Base-by-base conservation (phyloP, 2,797 vertebrate species). In the Podargus strigoides region DNA sequence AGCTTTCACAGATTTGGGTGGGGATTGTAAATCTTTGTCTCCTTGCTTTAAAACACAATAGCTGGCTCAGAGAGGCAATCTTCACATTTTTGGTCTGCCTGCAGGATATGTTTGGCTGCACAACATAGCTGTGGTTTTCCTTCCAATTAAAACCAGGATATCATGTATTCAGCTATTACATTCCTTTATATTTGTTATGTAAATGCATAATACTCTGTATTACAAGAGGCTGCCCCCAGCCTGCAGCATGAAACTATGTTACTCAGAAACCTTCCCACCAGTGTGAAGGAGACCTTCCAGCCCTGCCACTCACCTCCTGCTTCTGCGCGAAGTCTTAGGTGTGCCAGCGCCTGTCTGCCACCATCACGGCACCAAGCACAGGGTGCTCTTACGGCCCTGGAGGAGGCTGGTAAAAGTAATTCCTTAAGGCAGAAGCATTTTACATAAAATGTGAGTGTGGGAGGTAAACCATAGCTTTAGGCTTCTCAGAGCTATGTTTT, bases 71-170 rank as follows among this genome's bases (percentile, higher is more conserved):
- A 76, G 34, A 75, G 24, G 55, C 50, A 91, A 41, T 92, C 75
- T 93, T 95, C 92, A 55, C 75, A 95, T 97, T 97, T 93, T 95
- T 94, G 89, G 93, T 93, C 68, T 77, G 68, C 47, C 84, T 80
- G 68, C 60, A 93, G 66, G 83, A 67, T 12, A 47, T 66, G 37
- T 49, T 93, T 68, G 41, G 60, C 90, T 95, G 78, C 36, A 68
- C 36, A 81, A 37, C 66, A 73, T 89, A 85, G 72, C 72, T 95
- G 93, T 95, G 95, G 93, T 91, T 94, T 94, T 89, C 85, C 82
- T 93, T 94, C 62, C 64, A 44, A 69, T 91, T 93, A 95, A 93
- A 94, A 78, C n/a, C 81, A 96, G 90, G 86, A 93, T 95, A 72
- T 85, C 15, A 30, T 81, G 73, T 64, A 87, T 87, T 93, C 90